These are phyloP conservation scores for Drosophila algonquin DNA, from an alignment of 2,888 invertebrate genomes.

Conservation along the genomic window DNA sequence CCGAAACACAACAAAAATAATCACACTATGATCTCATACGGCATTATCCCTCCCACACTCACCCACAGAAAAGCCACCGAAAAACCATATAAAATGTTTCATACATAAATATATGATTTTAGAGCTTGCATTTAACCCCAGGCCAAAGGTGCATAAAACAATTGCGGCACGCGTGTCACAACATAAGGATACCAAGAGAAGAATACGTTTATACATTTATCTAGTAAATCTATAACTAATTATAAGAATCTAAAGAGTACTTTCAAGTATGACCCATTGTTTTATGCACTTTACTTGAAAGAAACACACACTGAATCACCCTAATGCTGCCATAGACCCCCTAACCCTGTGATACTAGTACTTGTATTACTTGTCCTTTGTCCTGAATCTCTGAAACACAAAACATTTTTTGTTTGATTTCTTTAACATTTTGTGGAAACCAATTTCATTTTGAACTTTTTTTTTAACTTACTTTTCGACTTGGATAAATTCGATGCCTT, in stretches of 20 bases:
- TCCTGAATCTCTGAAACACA: constrained; percentile 10
- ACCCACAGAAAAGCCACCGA: background rate
- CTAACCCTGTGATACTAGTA: constrained; percentile 16
- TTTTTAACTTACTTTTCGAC: background rate
- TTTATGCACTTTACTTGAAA: constrained; percentile 12
- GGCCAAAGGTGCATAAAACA: constrained; percentile 28
- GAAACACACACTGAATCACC: constrained; percentile 55
- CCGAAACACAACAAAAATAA: constrained; percentile 4
- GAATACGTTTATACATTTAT: too few relatives aligned
- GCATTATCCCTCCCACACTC: constrained; percentile 17
- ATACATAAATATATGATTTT: background rate
- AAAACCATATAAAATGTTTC: background rate
- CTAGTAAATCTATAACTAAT: too few relatives aligned
- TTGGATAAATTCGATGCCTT: background rate
- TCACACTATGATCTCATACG: constrained; percentile 27
- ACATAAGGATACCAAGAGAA: too few relatives aligned
- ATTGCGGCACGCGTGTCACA: too few relatives aligned
- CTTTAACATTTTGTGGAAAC: constrained; percentile 8
- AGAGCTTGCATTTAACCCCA: constrained; percentile 4
- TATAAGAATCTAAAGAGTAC: background rate
- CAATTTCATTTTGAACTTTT: constrained; percentile 10
- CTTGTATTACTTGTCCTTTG: constrained; percentile 33
- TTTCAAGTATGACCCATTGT: background rate
- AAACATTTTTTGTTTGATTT: constrained; percentile 24
- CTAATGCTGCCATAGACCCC: constrained; percentile 47